Base-by-base conservation (phyloP, 2,888 invertebrate genomes). In the Limnephilus auricula region DNA sequence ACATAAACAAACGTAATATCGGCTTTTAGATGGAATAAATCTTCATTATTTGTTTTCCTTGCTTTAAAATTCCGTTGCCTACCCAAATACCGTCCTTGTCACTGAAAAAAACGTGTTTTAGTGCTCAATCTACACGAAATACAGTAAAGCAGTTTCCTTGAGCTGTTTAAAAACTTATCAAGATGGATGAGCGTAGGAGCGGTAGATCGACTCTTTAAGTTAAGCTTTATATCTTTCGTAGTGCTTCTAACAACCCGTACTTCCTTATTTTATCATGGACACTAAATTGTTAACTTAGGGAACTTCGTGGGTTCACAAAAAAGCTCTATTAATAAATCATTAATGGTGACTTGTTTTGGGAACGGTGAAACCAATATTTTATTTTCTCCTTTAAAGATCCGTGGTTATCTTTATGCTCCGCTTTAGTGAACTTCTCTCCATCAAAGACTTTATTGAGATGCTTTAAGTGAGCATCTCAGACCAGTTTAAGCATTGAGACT, bases 81-180 rank as follows among this genome's bases (percentile, higher is more conserved):
- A 65, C 25, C 5, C 9, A 65, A 65, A 6, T 65, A 65, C 65
- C n/a, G 65, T 65, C 65, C 25, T 65, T 65, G 9, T 65, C 65
- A 65, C 25, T 25, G 65, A 65, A 10, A 18, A 50, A 65, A 34
- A 82, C 18, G 85, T 85, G 85, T n/a, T 85, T 85, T n/a, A 40
- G 3, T 40, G 13, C 30, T 37, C 40, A 85, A 45, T 85, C 40
- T 85, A n/a, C 85, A 85, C n/a, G n/a, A 85, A 85, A 40, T 40
- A 40, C 45, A n/a, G 85, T 85, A 40, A 30, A 40, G 37, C 25
- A 85, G 85, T 85, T 85, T 30, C 45, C 37, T 65, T 65, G 32
- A 86, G 65, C 86, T 65, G 32, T 86, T 86, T 86, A 31, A 86
- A 86, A 86, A 86, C 50, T 86, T 34, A 86, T 86, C 86, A 86